Evolutionary conservation across 2,113 vertebrate genomes (phyloP).

Genomic region (Hassar affinis): DNA sequence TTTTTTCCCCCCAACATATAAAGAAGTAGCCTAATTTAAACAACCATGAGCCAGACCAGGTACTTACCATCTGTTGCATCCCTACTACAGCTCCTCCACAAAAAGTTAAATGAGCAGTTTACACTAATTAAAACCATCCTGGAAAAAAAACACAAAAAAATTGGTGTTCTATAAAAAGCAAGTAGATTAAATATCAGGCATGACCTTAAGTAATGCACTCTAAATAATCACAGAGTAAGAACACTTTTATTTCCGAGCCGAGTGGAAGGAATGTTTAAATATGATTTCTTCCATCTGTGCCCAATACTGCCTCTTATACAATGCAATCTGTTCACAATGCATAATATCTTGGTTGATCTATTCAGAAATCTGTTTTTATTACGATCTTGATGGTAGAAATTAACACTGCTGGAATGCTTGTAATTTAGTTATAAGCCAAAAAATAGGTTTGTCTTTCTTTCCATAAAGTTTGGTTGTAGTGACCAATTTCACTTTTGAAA

Average conservation of each 20-base stretch:
- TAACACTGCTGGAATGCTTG: not conserved
- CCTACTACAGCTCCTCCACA: not conserved
- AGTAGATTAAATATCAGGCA: not conserved
- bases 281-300: slow-evolving; percentile 6
- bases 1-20: not conserved
- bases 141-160: not conserved
- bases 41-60: not conserved
- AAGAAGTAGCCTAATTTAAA: not conserved
- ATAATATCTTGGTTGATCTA: not conserved
- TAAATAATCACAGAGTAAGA: not conserved
- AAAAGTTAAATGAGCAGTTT: not conserved
- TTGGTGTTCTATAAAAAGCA: not conserved
- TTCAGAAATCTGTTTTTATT: slow-evolving; percentile 6
- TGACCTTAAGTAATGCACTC: not conserved
- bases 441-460: not conserved
- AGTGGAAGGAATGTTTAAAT: slow-evolving; percentile 31
- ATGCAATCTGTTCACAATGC: not conserved
- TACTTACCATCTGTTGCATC: too few relatives aligned
- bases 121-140: not conserved
- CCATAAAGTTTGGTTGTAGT: not conserved
- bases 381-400: not conserved
- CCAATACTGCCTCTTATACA: slow-evolving; percentile 1
- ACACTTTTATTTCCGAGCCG: slow-evolving; percentile 45
- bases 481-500: slow-evolving; percentile 1
- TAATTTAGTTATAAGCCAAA: not conserved